Evolutionary conservation across 2,113 vertebrate species (phyloP), one percentile per base, ranked within the genome.

Genomic region (Rhabdornis inornatus): DNA sequence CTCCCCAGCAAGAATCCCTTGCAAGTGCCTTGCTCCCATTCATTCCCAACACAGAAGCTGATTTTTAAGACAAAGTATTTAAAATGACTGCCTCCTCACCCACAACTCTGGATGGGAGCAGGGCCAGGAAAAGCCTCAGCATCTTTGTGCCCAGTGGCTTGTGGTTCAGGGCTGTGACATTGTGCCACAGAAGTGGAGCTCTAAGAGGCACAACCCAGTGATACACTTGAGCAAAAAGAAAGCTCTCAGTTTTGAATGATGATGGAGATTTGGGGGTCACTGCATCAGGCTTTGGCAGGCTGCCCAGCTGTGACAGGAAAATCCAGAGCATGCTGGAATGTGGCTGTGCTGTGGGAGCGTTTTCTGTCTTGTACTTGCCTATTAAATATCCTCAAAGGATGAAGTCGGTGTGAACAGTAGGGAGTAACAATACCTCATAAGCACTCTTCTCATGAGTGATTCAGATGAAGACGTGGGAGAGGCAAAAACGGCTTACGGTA

Each of bases 381-480:
- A 63, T 37, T 68, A 53, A 56, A 65, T n/a, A 87, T 31, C 68
- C 55, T 80, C 49, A 64, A 63, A 88, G 65, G 64, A 71, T 69
- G 35, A 94, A 82, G 35, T 39, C 63, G 5, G 11, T 47, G 79
- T 83, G 68, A 93, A 83, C 53, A 79, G 78, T 2, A 85, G 88
- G 94, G 75, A 95, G 85, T 92, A 94, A 85, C 92, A 89, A 86
- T 74, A 83, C 66, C 68, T 65, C 65, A 70, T 65, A 89, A 94
- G 74, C 56, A 47, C 50, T 80, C 39, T 75, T 66, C 83, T 90
- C 91, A 74, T 40, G 35, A 92, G 50, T 95, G 92, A 95, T 93
- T 96, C 86, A 95, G 88, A 52, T 19, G 39, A 83, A 77, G 85
- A 63, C 2, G 14, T 66, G 92, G 90, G 92, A 93, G 88, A 88